A percentile compares a stretch with the other conserved stretches of the same genome.
These are phyloP conservation scores for Vollenhovia emeryi DNA, from an alignment of 1,140 invertebrate species.

Conservation along the genomic window DNA sequence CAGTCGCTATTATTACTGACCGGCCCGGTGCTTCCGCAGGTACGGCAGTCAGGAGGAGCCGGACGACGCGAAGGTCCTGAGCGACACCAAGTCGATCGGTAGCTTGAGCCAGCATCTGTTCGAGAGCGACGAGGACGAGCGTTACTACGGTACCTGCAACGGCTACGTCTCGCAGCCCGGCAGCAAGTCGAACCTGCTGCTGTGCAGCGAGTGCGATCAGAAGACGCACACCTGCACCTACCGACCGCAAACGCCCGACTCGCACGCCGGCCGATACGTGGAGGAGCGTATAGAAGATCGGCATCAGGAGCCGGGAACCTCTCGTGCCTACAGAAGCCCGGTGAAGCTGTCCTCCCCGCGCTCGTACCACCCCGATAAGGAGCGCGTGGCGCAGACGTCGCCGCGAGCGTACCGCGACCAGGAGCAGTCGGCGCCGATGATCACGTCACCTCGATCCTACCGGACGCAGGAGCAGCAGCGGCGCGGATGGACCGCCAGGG, in stretches of 20 bases:
- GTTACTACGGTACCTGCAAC: constrained; percentile 78
- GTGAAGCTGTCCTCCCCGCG: constrained; percentile 59
- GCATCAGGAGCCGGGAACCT: constrained; percentile 56
- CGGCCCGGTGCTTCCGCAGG: constrained; percentile 24
- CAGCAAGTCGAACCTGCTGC: constrained; percentile 82
- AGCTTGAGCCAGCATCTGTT: constrained; percentile 83
- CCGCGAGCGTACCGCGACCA: constrained; percentile 57
- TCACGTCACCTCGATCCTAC: constrained; percentile 45
- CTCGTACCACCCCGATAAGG: constrained; percentile 40
- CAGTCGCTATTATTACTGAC: neutral
- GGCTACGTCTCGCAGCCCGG: constrained; percentile 81
- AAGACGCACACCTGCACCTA: constrained; percentile 80
- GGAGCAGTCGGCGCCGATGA: constrained; percentile 29
- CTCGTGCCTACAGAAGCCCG: constrained; percentile 62
- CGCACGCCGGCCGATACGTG: constrained; percentile 74
- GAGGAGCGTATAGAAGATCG: constrained; percentile 77
- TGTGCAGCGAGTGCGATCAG: constrained; percentile 83
- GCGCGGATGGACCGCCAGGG: constrained; percentile 19
- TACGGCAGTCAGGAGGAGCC: constrained; percentile 50
- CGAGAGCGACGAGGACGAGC: constrained; percentile 80
- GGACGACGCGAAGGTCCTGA: constrained; percentile 62
- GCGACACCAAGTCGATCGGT: constrained; percentile 82
- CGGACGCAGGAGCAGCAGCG: constrained; percentile 33
- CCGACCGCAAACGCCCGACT: constrained; percentile 79
- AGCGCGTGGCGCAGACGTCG: constrained; percentile 37